A percentile compares a stretch with the other conserved stretches of the same genome.
Conservation (phyloP, 2,888 invertebrate genomes). For the Lydus trimaculatus region DNA sequence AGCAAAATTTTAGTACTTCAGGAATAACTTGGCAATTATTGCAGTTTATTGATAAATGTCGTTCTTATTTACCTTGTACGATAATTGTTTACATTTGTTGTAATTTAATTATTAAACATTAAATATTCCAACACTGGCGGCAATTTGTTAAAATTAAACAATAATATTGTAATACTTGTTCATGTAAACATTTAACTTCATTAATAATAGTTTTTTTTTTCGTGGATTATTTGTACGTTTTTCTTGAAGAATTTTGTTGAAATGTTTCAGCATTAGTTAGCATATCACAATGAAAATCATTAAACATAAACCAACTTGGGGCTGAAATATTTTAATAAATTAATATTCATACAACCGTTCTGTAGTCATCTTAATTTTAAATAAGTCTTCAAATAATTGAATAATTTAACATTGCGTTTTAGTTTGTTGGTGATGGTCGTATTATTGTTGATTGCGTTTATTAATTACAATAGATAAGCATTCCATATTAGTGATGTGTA, state of each 20-base stretch:
- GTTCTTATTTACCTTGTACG: not conserved
- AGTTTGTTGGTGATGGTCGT: conserved; percentile 17
- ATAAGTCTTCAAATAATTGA: conserved; percentile 33
- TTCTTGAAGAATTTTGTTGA: not conserved
- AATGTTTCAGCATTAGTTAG: conserved; percentile 23
- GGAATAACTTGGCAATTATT: too few species aligned
- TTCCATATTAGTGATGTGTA: not conserved
- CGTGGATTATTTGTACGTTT: too few species aligned
- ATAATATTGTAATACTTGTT: not conserved
- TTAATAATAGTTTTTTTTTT: too few species aligned
- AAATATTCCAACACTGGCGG: not conserved
- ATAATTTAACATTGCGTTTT: conserved; percentile 29
- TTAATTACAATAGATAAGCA: not conserved
- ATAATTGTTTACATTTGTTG: not conserved
- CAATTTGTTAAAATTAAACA: not conserved
- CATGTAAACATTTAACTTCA: not conserved
- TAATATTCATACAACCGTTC: conserved; percentile 35
- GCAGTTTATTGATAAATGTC: too few species aligned
- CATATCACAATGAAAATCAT: conserved; percentile 31
- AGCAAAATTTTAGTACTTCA: too few species aligned
- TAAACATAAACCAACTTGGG: conserved; percentile 21
- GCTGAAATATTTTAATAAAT: conserved; percentile 35
- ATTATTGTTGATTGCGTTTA: not conserved
- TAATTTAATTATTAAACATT: not conserved
- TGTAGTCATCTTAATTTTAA: conserved; percentile 35